Conservation (phyloP, 1,140 invertebrate species). For the Diabrotica virgifera region DNA sequence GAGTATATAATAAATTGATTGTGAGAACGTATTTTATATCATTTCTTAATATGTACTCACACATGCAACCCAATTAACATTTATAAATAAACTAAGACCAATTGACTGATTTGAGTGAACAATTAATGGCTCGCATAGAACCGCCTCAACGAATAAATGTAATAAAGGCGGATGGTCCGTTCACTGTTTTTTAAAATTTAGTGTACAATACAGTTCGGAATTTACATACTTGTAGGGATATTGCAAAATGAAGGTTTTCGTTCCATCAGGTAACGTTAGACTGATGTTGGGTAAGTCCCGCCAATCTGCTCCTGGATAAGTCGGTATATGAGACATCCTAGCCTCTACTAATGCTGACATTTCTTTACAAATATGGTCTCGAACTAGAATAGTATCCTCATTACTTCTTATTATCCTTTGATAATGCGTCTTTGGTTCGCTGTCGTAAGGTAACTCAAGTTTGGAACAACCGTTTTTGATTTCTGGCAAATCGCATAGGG, state of each 20-base stretch:
- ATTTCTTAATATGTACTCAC: too few species aligned
- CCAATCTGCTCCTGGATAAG: conserved; percentile 78
- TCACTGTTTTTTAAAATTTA: too few species aligned
- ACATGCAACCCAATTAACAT: too few species aligned
- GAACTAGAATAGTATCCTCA: conserved; percentile 36
- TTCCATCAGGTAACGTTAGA: conserved; percentile 69
- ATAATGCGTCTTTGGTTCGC: conserved; percentile 71
- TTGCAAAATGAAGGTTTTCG: conserved; percentile 60
- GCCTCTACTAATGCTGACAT: conserved; percentile 78
- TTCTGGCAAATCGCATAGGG: conserved; percentile 78
- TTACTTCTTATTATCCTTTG: conserved; percentile 67
- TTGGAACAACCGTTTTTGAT: conserved; percentile 71
- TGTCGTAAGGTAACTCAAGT: conserved; percentile 71
- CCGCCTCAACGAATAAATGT: too few species aligned
- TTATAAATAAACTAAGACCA: too few species aligned
- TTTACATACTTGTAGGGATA: conserved; percentile 37
- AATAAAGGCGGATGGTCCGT: too few species aligned
- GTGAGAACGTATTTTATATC: too few species aligned
- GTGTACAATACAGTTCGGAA: too few species aligned
- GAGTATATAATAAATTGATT: too few species aligned
- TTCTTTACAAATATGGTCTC: conserved; percentile 83
- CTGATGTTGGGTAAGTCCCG: conserved; percentile 80
- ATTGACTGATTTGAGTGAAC: too few species aligned
- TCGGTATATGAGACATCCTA: conserved; percentile 75
- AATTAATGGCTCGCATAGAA: too few species aligned